Conservation (phyloP, 2,113 vertebrate genomes). For the Ceyx melanurus region DNA sequence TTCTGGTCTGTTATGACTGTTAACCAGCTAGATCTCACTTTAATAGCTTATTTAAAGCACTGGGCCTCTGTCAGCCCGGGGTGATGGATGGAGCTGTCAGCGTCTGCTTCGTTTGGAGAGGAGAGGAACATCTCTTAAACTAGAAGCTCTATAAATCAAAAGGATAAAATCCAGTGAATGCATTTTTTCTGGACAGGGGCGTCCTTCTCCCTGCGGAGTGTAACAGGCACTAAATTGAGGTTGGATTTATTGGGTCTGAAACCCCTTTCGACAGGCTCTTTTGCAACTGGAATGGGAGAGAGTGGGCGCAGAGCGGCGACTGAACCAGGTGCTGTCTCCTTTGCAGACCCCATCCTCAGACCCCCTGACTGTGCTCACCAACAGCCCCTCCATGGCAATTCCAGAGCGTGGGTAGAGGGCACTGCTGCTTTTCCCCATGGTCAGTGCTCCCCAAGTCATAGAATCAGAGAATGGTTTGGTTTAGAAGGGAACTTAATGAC, state of each 20-base stretch:
- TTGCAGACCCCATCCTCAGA: background rate
- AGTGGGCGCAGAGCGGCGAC: accelerated
- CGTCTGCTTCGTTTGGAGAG: background rate
- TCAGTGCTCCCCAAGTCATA: accelerated
- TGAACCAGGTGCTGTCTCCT: accelerated
- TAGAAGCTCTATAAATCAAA: constrained; percentile 57
- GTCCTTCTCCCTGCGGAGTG: constrained; percentile 3
- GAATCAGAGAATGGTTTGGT: background rate
- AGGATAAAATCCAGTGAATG: constrained; percentile 15
- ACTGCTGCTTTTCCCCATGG: background rate
- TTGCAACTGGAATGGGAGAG: background rate
- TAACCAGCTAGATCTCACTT: constrained; percentile 62
- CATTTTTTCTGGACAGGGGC: constrained; percentile 27
- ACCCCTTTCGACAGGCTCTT: background rate
- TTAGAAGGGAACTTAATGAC: background rate
- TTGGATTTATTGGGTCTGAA: background rate
- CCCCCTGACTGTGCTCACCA: accelerated
- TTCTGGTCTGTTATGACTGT: constrained; percentile 37
- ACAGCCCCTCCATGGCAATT: background rate
- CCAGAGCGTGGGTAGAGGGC: background rate
- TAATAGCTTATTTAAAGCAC: constrained; percentile 61
- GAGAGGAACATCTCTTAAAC: constrained; percentile 45
- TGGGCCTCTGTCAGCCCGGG: background rate
- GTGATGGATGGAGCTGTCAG: constrained; percentile 66
- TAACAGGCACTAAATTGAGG: background rate